These are phyloP conservation scores for Urophycis tenuis DNA, from an alignment of 2,797 vertebrate species.

Conservation along the genomic window DNA sequence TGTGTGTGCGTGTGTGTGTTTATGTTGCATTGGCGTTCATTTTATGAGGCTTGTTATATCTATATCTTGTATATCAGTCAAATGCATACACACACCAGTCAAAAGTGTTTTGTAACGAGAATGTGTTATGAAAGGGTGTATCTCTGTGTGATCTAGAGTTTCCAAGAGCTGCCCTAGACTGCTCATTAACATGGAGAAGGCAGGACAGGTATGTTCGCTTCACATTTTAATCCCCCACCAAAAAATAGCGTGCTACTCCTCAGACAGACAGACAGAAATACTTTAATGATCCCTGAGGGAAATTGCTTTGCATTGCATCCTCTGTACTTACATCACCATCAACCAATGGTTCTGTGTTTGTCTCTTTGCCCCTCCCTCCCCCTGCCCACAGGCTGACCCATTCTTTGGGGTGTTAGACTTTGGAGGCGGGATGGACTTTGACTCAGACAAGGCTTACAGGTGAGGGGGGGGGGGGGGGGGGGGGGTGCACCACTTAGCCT, in stretches of 20 bases:
- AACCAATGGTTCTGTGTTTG: neutral
- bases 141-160: constrained; percentile 63
- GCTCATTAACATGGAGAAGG: constrained; percentile 89
- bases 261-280: too few species aligned
- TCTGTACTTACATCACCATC: neutral
- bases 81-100: neutral
- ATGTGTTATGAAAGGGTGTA: neutral
- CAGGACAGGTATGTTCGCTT: constrained; percentile 72
- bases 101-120: constrained; percentile 19
- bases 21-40: neutral
- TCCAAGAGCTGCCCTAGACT: constrained; percentile 80
- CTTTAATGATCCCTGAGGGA: too few species aligned
- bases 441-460: constrained; percentile 91
- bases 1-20: neutral
- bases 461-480: constrained; percentile 38
- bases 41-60: neutral
- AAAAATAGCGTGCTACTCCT: neutral
- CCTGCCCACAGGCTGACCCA: constrained; percentile 67
- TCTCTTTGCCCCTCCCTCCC: neutral
- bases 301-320: too few species aligned
- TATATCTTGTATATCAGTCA: too few species aligned
- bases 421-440: constrained; percentile 86
- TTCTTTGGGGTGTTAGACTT: constrained; percentile 78
- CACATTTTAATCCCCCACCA: neutral
- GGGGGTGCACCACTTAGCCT: neutral